Conservation (phyloP, 2,888 invertebrate species). For the Heliconius charithonia region DNA sequence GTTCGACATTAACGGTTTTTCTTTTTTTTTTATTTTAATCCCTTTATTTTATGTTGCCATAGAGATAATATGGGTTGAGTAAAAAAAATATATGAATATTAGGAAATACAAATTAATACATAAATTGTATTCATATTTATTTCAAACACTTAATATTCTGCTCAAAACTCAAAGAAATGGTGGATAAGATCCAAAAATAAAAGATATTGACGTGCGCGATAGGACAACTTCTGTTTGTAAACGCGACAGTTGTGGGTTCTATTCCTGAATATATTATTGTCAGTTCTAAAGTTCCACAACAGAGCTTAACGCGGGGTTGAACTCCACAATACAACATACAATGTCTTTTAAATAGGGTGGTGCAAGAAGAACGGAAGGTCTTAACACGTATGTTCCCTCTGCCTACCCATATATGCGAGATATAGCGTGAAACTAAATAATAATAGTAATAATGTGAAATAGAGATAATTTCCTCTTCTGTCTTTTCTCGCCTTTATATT, state of each 20-base stretch:
- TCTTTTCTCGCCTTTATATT: constrained; percentile 19
- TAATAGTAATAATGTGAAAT: constrained; percentile 1
- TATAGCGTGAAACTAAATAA: neutral
- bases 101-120: neutral
- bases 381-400: too few relatives aligned
- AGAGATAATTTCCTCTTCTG: neutral
- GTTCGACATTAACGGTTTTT: constrained; percentile 44
- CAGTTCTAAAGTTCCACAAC: neutral
- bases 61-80: constrained; percentile 22
- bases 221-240: neutral
- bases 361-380: neutral
- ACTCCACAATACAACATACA: too few relatives aligned
- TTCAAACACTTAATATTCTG: neutral
- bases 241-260: neutral
- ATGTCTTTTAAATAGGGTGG: neutral
- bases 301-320: neutral
- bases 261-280: neutral
- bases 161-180: neutral
- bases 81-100: neutral
- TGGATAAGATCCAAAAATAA: neutral
- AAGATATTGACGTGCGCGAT: too few relatives aligned
- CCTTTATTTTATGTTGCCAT: constrained; percentile 66
- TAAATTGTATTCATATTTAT: neutral
- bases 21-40: constrained; percentile 60
- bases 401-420: neutral